phyloP scores from a whole-genome alignment of 1,140 invertebrate genomes.

The Drosophila quadrilineata region DNA sequence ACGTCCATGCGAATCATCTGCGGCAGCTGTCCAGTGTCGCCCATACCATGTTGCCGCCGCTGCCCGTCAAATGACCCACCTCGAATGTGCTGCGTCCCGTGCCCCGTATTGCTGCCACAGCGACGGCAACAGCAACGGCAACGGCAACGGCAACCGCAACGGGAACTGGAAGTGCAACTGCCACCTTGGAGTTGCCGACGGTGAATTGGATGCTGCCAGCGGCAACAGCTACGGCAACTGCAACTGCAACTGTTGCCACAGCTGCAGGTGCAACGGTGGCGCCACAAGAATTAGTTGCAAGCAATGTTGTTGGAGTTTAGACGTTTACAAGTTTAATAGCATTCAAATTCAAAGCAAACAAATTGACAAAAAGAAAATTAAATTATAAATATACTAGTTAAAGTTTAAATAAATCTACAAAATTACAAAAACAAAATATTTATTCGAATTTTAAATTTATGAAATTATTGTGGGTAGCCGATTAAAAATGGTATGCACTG shows the following conservation, averaged over 20 bases:
- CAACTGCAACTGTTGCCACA: background rate
- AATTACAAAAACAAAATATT: no score
- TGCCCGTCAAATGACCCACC: slow-evolving; percentile 79
- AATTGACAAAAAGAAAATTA: no score
- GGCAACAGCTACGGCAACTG: background rate
- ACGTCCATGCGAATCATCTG: slow-evolving; percentile 74
- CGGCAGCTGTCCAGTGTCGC: slow-evolving; percentile 63
- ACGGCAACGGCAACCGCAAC: slow-evolving; percentile 7
- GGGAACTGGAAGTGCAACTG: background rate
- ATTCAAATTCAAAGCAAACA: no score
- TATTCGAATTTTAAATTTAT: no score
- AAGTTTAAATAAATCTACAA: slow-evolving; percentile 15
- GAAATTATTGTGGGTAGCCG: no score
- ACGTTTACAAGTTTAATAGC: slow-evolving; percentile 32
- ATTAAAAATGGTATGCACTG: no score
- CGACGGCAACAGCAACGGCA: slow-evolving; percentile 4
- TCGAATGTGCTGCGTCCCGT: slow-evolving; percentile 72
- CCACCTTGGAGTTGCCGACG: slow-evolving; percentile 9
- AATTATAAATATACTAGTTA: slow-evolving; percentile 35
- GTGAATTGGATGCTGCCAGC: slow-evolving; percentile 57
- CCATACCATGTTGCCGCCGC: slow-evolving; percentile 59
- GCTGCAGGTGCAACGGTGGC: background rate
- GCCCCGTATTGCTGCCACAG: slow-evolving; percentile 65
- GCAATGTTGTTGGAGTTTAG: slow-evolving; percentile 46
- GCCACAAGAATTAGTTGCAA: background rate